Conservation (phyloP, 1,140 invertebrate genomes). For the Lutraria rhynchaena region DNA sequence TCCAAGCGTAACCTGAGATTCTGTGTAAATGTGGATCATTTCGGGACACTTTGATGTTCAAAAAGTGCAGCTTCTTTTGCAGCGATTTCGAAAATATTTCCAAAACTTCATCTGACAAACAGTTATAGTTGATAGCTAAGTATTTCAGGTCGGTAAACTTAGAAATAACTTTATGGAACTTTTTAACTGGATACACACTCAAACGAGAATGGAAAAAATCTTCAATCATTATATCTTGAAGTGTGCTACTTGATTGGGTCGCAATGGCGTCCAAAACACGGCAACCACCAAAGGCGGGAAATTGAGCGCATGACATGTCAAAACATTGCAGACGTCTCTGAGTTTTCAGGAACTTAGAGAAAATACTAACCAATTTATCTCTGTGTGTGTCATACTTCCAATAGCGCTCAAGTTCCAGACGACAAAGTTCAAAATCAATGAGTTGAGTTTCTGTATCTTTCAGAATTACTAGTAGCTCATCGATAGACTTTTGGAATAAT, state of each 20-base stretch:
- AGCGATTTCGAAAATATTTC: constrained; percentile 54
- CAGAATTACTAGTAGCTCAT: constrained; percentile 45
- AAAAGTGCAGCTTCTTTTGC: constrained; percentile 45
- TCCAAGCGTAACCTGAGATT: constrained; percentile 55
- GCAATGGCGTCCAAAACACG: constrained; percentile 57
- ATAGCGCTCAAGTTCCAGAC: constrained; percentile 57
- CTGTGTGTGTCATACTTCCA: constrained; percentile 61
- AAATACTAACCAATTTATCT: constrained; percentile 56
- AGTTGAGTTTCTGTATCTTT: constrained; percentile 50
- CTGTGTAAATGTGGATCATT: constrained; percentile 61
- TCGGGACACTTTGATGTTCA: constrained; percentile 56
- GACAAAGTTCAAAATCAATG: constrained; percentile 49
- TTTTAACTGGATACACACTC: constrained; percentile 44
- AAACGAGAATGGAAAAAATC: constrained; percentile 60
- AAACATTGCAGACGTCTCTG: constrained; percentile 54
- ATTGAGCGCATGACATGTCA: constrained; percentile 60
- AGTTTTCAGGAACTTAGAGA: constrained; percentile 53
- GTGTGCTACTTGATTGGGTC: constrained; percentile 26
- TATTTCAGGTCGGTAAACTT: constrained; percentile 57
- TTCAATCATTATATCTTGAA: constrained; percentile 56
- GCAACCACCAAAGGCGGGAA: constrained; percentile 57
- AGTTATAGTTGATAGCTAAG: constrained; percentile 61
- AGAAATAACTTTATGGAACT: constrained; percentile 44
- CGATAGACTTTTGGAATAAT: constrained; percentile 58
- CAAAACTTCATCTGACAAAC: constrained; percentile 58